Base-by-base conservation (phyloP, 2,888 invertebrate species). In the Pristionchus japonicus region DNA sequence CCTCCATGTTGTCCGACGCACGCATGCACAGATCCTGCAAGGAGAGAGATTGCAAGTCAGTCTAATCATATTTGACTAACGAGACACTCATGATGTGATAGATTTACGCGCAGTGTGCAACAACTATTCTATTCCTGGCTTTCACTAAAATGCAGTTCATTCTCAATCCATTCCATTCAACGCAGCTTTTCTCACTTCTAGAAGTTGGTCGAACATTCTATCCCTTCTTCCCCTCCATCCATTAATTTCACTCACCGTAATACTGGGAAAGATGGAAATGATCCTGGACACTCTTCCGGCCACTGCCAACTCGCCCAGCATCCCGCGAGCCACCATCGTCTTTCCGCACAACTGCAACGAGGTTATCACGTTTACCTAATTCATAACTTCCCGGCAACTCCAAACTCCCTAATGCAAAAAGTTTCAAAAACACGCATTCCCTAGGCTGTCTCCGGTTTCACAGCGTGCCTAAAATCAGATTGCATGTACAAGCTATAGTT, bases 1-100 rank as follows among this genome's bases (percentile, higher is more conserved):
- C 49, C 23, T 86, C 86, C 70, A 86, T 67, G 49, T 86, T 86
- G 70, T 86, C 86, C 15, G 86, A 86, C 4, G 86, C 67, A 20
- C 86, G 67, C 67, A 86, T 52, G n/a, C 23, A n/a, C 15, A 86
- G 86, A 70, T 86, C 86, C 86, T 86, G 47, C 11, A 85, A 34
- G n/a, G 47, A 6, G 17, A 31, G 37, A 70, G 9, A 34, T 70
- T 37, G 23, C 17, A 3, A 80, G n/a, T 17, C 80, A 3, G 70
- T 3, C 9, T 34, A 37, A 70, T 11, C 43, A 43, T 43, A 11
- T 43, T 43, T 43, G n/a, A n/a, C n/a, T n/a, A n/a, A 49, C 49
- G 13, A 3, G 11, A 49, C 49, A 7, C 20, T 49, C 20, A 2
- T 1, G 2, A 2, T 3, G 49, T 11, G 13, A 17, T 11, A 49